These are phyloP conservation scores for Lepus europaeus DNA, from an alignment of 2,113 vertebrate species.

Conservation along the genomic window DNA sequence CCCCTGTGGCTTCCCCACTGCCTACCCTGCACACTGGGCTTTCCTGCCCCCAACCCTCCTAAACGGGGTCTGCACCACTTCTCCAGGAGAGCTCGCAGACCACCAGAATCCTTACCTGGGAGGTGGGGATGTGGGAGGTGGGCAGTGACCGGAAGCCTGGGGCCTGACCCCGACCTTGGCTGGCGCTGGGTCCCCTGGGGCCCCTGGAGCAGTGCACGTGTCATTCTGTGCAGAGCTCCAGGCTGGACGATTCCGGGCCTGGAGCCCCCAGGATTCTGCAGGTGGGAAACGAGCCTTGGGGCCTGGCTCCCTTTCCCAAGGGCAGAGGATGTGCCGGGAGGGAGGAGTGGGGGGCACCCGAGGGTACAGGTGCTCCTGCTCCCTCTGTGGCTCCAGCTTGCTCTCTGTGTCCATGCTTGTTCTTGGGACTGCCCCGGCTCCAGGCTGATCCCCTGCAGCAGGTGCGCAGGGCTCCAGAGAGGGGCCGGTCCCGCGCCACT, in stretches of 20 bases:
- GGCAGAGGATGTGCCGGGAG: not conserved
- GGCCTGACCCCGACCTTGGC: too few species aligned
- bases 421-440: too few species aligned
- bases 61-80: not conserved
- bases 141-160: not conserved
- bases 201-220: not conserved
- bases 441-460: not conserved
- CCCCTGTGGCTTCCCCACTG: not conserved
- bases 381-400: too few species aligned
- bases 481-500: not conserved
- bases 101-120: not conserved
- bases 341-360: accelerated
- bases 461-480: too few species aligned
- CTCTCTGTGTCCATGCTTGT: too few species aligned
- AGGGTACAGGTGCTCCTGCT: accelerated
- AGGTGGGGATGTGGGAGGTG: not conserved
- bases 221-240: not conserved
- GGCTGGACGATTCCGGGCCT: too few species aligned
- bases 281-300: not conserved
- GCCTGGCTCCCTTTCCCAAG: not conserved
- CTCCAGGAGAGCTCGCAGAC: not conserved
- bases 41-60: too few species aligned
- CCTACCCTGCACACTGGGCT: too few species aligned
- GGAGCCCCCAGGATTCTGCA: too few species aligned
- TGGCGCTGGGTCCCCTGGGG: not conserved